phyloP scores from a whole-genome alignment of 2,888 invertebrate species.

The Steinernema scapterisci region DNA sequence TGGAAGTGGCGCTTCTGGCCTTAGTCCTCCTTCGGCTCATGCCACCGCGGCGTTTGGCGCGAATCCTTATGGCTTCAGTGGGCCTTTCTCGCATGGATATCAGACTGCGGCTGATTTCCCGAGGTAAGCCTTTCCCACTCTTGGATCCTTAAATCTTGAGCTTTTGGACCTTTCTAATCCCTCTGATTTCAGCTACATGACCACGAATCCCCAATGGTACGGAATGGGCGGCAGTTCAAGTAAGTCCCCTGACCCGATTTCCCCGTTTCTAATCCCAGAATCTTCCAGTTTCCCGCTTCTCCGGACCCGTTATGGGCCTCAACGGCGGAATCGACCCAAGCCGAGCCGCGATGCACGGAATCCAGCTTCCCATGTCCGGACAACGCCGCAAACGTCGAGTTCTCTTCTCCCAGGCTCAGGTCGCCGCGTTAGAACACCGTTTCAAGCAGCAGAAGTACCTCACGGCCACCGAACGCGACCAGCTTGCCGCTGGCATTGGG shows the following conservation, averaged over 20 bases:
- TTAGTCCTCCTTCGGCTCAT: slow-evolving; percentile 8
- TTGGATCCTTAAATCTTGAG: too few relatives aligned
- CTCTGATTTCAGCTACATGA: slow-evolving; percentile 13
- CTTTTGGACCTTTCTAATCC: neutral
- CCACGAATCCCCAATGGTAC: slow-evolving; percentile 26
- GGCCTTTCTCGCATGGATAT: slow-evolving; percentile 27
- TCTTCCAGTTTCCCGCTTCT: slow-evolving; percentile 41
- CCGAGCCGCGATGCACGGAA: slow-evolving; percentile 12
- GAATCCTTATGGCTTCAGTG: slow-evolving; percentile 22
- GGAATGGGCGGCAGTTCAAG: slow-evolving; percentile 18
- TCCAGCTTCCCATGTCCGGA: slow-evolving; percentile 22
- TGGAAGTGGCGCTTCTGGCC: neutral
- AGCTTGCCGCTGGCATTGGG: slow-evolving; percentile 80
- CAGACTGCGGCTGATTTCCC: slow-evolving; percentile 22
- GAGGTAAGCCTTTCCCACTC: neutral
- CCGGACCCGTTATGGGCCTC: slow-evolving; percentile 37
- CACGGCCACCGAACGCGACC: slow-evolving; percentile 86
- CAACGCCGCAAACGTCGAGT: slow-evolving; percentile 83
- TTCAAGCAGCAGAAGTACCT: slow-evolving; percentile 86
- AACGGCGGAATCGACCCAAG: slow-evolving; percentile 37
- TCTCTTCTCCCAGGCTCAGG: slow-evolving; percentile 79
- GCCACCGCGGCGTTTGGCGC: slow-evolving; percentile 4
- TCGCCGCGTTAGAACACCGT: slow-evolving; percentile 76
- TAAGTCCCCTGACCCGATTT: neutral
- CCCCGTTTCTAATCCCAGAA: neutral